A percentile compares a stretch with the other conserved stretches of the same genome.
These are phyloP conservation scores for Romanogobio albipinnatus DNA, from an alignment of 2,113 vertebrate genomes.

Conservation along the genomic window DNA sequence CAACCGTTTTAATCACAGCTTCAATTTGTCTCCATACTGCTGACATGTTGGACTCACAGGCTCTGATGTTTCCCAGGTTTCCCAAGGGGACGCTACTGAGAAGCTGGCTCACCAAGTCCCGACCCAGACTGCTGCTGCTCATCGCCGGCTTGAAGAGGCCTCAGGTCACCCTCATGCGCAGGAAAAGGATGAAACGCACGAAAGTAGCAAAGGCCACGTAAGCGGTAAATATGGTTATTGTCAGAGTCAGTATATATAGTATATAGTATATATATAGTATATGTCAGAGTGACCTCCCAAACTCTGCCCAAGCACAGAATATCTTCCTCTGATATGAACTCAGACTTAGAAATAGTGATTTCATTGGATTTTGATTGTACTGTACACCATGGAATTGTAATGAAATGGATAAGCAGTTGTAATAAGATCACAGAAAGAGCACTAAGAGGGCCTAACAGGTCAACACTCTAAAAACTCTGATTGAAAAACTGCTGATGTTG, in stretches of 20 bases:
- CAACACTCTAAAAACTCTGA: not conserved
- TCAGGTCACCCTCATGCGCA: slow-evolving; percentile 83
- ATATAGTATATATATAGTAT: too few species aligned
- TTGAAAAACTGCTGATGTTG: not conserved
- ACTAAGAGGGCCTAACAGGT: not conserved
- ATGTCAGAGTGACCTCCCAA: slow-evolving; percentile 46
- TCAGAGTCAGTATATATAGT: too few species aligned
- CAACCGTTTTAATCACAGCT: not conserved
- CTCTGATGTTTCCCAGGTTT: slow-evolving; percentile 73
- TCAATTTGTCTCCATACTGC: not conserved
- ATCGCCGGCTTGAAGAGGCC: slow-evolving; percentile 82
- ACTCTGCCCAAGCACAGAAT: not conserved
- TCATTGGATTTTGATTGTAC: not conserved
- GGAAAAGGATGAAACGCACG: slow-evolving; percentile 86
- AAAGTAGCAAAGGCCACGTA: slow-evolving; percentile 86
- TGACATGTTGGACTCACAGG: not conserved
- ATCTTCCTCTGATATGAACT: not conserved
- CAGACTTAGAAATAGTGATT: not conserved
- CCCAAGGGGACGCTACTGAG: slow-evolving; percentile 86
- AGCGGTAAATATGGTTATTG: slow-evolving; percentile 82
- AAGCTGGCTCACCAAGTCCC: slow-evolving; percentile 87
- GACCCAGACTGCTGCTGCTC: slow-evolving; percentile 81
- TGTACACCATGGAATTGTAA: not conserved
- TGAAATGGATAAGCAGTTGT: not conserved
- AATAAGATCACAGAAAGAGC: not conserved